Evolutionary conservation across 1,140 invertebrate species (phyloP).

Genomic region (Drosophila novamexicana): DNA sequence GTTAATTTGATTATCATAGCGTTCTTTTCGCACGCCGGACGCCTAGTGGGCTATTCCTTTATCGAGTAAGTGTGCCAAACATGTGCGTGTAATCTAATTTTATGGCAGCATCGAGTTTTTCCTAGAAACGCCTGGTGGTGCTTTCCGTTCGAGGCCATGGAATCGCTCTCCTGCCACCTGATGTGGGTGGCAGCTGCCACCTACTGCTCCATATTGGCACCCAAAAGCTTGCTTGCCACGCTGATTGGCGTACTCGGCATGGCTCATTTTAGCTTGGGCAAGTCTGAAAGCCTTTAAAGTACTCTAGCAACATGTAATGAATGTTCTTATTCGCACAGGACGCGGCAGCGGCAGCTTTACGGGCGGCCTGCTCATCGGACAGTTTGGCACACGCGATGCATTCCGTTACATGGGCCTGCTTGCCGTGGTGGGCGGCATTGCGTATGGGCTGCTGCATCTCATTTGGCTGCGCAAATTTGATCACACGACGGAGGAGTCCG

Average conservation of each 20-base stretch:
- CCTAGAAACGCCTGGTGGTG: conserved; percentile 92
- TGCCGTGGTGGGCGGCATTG: conserved; percentile 88
- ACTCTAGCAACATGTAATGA: background rate
- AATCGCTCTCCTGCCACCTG: conserved; percentile 93
- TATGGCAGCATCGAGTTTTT: conserved; percentile 27
- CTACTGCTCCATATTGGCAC: conserved; percentile 92
- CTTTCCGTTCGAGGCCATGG: conserved; percentile 93
- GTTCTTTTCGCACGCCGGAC: conserved; percentile 91
- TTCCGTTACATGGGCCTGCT: conserved; percentile 91
- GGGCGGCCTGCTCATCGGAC: conserved; percentile 91
- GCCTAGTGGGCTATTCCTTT: conserved; percentile 92
- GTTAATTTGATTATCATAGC: conserved; percentile 92
- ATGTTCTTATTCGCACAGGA: conserved; percentile 43
- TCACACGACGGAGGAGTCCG: conserved; percentile 77
- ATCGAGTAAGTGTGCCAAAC: conserved; percentile 88
- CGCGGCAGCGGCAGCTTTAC: conserved; percentile 92
- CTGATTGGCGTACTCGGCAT: conserved; percentile 92
- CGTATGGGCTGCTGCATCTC: conserved; percentile 89
- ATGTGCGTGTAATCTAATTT: conserved; percentile 60
- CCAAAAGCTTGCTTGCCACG: conserved; percentile 91
- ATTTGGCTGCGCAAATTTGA: conserved; percentile 89
- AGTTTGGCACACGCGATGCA: conserved; percentile 89
- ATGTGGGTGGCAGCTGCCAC: conserved; percentile 95
- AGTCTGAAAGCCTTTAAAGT: conserved; percentile 18
- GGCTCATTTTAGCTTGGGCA: conserved; percentile 92